A percentile compares a stretch with the other conserved stretches of the same genome.
Evolutionary conservation across 2,113 vertebrate genomes (phyloP).

Genomic region (Notechis scutatus): DNA sequence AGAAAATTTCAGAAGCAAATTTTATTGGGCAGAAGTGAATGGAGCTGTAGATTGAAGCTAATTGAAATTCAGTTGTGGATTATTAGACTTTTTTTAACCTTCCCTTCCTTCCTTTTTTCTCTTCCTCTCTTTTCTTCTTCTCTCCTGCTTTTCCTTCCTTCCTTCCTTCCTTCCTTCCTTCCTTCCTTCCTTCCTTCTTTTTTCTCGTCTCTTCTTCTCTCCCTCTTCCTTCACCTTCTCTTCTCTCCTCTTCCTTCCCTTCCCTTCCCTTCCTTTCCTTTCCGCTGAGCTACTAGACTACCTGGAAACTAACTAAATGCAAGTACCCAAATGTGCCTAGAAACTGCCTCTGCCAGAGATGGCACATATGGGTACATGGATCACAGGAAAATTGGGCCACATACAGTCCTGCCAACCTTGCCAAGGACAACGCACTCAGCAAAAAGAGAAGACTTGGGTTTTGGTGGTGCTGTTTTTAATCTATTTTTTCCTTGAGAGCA

Average conservation of each 20-base stretch:
- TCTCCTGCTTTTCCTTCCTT: too few relatives aligned
- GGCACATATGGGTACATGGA: background rate
- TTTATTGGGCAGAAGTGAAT: constrained; percentile 34
- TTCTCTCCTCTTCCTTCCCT: too few relatives aligned
- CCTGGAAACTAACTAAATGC: background rate
- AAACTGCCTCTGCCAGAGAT: background rate
- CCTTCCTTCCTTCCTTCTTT: too few relatives aligned
- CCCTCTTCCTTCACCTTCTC: too few relatives aligned
- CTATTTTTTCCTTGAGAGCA: background rate
- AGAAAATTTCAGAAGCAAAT: constrained; percentile 24
- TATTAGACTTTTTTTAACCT: constrained; percentile 28
- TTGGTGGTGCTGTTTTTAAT: background rate
- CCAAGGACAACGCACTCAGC: background rate
- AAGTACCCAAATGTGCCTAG: background rate
- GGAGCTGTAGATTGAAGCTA: constrained; percentile 35
- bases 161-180: too few relatives aligned
- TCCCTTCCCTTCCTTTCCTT: too few relatives aligned
- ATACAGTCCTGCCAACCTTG: background rate
- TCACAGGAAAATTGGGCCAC: background rate
- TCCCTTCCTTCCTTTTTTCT: constrained; percentile 39
- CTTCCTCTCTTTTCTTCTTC: too few relatives aligned
- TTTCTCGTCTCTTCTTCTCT: too few relatives aligned
- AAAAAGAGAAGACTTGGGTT: background rate
- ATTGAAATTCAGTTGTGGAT: constrained; percentile 52
- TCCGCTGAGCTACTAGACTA: background rate